A percentile compares a stretch with the other conserved stretches of the same genome.
These are phyloP conservation scores for Limnephilus rhombicus DNA, from an alignment of 2,888 invertebrate genomes.

Conservation along the genomic window DNA sequence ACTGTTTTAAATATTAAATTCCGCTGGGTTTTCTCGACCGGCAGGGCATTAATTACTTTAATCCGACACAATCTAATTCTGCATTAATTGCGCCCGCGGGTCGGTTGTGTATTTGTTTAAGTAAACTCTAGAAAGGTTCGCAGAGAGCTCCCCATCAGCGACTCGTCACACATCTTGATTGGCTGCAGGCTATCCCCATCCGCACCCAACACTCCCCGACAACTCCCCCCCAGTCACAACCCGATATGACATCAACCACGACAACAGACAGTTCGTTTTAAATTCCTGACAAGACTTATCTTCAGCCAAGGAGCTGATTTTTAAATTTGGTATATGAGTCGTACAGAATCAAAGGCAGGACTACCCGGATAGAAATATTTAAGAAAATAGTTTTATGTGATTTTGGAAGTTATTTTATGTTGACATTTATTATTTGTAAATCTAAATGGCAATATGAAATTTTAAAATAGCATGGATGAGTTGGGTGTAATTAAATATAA, in stretches of 20 bases:
- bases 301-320: neutral
- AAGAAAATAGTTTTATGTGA: too few species aligned
- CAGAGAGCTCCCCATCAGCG: slow-evolving; percentile 38
- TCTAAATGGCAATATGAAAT: too few species aligned
- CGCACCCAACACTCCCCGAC: neutral
- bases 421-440: too few species aligned
- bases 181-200: neutral
- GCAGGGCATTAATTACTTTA: slow-evolving; percentile 43
- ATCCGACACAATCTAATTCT: slow-evolving; percentile 54
- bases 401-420: too few species aligned
- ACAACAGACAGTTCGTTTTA: neutral
- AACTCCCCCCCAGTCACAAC: neutral
- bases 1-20: slow-evolving; percentile 50
- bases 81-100: slow-evolving; percentile 51
- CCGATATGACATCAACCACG: slow-evolving; percentile 1
- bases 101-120: slow-evolving; percentile 37
- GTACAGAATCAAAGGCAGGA: too few species aligned
- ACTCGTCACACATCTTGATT: slow-evolving; percentile 46
- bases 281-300: neutral
- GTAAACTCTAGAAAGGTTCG: slow-evolving; percentile 30
- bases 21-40: slow-evolving; percentile 16
- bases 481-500: too few species aligned
- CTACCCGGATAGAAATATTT: too few species aligned
- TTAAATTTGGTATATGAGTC: neutral
- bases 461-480: too few species aligned